These are phyloP conservation scores for Pseudobourletiella spinata DNA, from an alignment of 1,140 invertebrate species.

Conservation along the genomic window DNA sequence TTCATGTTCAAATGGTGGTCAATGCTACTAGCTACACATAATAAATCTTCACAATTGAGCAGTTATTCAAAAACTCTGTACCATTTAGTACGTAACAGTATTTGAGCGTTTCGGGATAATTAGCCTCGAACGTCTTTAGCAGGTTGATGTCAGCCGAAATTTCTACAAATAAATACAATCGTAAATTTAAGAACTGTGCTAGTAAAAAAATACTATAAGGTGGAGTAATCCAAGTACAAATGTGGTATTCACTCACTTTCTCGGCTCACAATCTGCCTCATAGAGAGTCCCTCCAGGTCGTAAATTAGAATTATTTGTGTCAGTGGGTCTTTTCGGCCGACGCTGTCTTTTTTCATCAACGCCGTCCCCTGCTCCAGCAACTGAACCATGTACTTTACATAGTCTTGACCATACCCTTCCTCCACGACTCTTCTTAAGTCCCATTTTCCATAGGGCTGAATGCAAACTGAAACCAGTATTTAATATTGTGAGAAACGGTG, in stretches of 20 bases:
- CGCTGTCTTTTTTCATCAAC: conserved; percentile 12
- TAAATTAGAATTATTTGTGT: conserved; percentile 19
- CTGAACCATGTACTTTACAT: background rate
- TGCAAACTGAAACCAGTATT: conserved; percentile 10
- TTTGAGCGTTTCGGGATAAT: conserved; percentile 27
- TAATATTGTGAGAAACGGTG: background rate
- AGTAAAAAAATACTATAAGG: too few relatives aligned
- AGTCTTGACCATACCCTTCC: background rate
- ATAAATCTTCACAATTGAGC: background rate
- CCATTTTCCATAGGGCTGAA: conserved; percentile 21
- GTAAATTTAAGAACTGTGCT: too few relatives aligned
- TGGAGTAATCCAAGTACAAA: too few relatives aligned
- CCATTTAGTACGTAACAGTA: conserved; percentile 18
- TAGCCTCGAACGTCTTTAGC: conserved; percentile 12
- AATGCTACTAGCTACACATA: background rate
- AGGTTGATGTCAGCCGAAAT: background rate
- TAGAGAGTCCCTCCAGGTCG: conserved; percentile 17
- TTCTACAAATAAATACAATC: conserved; percentile 1
- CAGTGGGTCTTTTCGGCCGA: background rate
- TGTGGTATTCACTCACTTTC: conserved; percentile 12
- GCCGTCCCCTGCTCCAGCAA: conserved; percentile 3
- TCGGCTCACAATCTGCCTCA: conserved; percentile 8
- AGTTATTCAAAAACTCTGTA: too few relatives aligned
- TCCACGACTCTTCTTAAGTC: conserved; percentile 7
- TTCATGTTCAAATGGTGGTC: background rate